Evolutionary conservation across 1,140 invertebrate species (phyloP), one percentile per base, ranked within the genome.

Genomic region (Drosophila nasuta): DNA sequence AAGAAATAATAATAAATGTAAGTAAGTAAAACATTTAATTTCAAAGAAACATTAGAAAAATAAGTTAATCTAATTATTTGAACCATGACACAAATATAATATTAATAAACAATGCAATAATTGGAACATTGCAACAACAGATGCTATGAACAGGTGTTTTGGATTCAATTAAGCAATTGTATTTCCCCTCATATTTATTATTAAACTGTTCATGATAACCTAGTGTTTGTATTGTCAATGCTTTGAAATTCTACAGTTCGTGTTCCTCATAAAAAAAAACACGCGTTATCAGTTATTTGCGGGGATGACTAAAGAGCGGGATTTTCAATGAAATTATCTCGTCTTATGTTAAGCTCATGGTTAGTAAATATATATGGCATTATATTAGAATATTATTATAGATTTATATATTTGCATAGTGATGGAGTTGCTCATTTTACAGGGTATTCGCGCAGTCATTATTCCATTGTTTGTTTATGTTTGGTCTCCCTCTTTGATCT

Each of bases 101-200:
- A 41, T 8, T 1, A 33, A 7, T 30, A 15, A n/a, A 7, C n/a
- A 13, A 30, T 13, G 4, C 11, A 3, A 38, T 7, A 58, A 58
- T 25, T 73, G 25, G 45, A 35, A 15, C 25, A 58, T 10, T 17
- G 20, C 15, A 41, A 33, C 51, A 59, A 49, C 46, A 68, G 30
- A 38, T 52, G 33, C 51, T 5, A 20, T 35, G 25, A 3, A 59
- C 70, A 73, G 64, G 54, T 73, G 70, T 68, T 68, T 43, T 30
- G 11, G 38, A 8, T 28, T 33, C 4, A n/a, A 46, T 60, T 59
- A 17, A 38, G 38, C 48, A 54, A 46, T 28, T 46, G 28, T 35
- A 28, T 38, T 43, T 43, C 43, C 35, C 35, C 5, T 10, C 38
- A 41, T 17, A 7, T 33, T 33, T 15, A 38, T 17, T 52, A 38